These are phyloP conservation scores for Cosmia pyralina DNA, from an alignment of 2,888 invertebrate species.

Conservation along the genomic window DNA sequence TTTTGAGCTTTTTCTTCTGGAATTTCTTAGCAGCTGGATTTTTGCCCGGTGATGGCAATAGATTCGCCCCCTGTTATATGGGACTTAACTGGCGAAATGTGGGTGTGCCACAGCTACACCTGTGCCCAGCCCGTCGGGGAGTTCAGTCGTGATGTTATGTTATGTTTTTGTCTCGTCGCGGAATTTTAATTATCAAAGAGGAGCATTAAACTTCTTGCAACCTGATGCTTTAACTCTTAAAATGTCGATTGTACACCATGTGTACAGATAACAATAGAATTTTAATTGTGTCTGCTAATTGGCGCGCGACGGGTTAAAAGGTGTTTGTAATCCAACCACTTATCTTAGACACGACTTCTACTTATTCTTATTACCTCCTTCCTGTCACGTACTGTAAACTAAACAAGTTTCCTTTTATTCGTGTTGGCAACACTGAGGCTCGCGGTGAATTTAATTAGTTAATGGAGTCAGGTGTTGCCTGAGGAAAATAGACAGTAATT, in stretches of 20 bases:
- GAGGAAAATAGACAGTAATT: slow-evolving; percentile 51
- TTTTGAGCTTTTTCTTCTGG: too few species aligned
- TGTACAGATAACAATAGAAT: too few species aligned
- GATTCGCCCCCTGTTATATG: too few species aligned
- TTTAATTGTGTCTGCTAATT: too few species aligned
- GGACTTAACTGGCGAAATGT: not conserved
- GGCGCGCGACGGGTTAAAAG: too few species aligned
- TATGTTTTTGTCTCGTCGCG: not conserved
- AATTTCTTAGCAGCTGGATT: too few species aligned
- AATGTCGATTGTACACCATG: too few species aligned
- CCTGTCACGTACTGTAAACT: slow-evolving; percentile 29
- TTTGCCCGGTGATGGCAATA: too few species aligned
- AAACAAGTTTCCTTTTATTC: slow-evolving; percentile 55
- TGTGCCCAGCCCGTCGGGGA: not conserved
- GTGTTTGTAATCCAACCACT: slow-evolving; percentile 24
- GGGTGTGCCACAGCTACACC: not conserved
- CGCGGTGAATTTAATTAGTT: slow-evolving; percentile 56
- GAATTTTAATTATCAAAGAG: not conserved
- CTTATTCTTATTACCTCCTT: slow-evolving; percentile 19
- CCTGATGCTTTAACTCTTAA: slow-evolving; percentile 6
- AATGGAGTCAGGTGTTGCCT: slow-evolving; percentile 60
- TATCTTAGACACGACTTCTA: slow-evolving; percentile 10
- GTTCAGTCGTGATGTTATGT: not conserved
- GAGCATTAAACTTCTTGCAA: not conserved
- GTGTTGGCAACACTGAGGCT: slow-evolving; percentile 47